Evolutionary conservation across 1,140 invertebrate species (phyloP).

Genomic region (Phortica variegata): DNA sequence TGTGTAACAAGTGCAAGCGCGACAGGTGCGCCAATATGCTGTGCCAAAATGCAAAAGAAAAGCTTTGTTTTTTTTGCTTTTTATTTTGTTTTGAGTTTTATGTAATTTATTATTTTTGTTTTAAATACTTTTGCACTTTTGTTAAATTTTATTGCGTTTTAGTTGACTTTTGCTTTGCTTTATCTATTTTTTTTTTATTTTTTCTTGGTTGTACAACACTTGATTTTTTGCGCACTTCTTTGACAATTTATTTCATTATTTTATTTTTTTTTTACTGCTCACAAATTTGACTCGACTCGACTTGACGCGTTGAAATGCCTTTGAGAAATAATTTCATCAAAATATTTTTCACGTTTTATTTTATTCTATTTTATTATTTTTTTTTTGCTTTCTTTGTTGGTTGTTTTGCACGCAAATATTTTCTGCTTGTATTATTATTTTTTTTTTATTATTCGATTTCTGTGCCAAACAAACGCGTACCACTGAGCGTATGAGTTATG

Average conservation of each 20-base stretch:
- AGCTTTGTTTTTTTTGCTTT: constrained; percentile 5
- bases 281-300: no score
- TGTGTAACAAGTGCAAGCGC: no score
- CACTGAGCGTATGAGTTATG: no score
- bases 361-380: constrained; percentile 3
- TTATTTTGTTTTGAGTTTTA: constrained; percentile 4
- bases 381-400: constrained; percentile 29
- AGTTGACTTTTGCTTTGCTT: constrained; percentile 30
- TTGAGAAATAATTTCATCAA: no score
- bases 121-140: constrained; percentile 11
- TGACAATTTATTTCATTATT: constrained; percentile 9
- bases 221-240: no score
- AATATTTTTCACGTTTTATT: constrained; percentile 32
- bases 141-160: constrained; percentile 26
- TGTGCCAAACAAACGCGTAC: no score
- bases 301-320: no score
- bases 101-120: constrained; percentile 11
- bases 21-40: no score
- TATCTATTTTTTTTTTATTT: constrained; percentile 3
- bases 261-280: constrained; percentile 19
- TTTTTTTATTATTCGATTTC: constrained; percentile 6
- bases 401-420: background rate
- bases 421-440: constrained; percentile 4
- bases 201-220: background rate
- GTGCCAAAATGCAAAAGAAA: background rate